Evolutionary conservation across 2,113 vertebrate species (phyloP).

Genomic region (Camarhynchus parvulus): DNA sequence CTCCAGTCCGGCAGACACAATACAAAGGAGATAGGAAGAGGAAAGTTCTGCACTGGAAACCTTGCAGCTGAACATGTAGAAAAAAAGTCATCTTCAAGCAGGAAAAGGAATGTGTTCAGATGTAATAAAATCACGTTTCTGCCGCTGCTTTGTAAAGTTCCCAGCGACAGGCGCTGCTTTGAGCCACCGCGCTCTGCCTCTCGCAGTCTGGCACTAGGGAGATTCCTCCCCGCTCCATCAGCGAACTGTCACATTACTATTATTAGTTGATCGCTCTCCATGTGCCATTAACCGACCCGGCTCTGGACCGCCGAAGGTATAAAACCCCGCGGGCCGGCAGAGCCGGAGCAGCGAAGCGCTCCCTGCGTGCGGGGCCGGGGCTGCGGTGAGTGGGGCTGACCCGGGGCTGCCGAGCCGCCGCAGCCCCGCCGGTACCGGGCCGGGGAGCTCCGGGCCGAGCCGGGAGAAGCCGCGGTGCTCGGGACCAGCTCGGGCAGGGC

Average conservation of each 20-base stretch:
- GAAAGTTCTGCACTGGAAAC: background rate
- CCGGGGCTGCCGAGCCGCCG: background rate
- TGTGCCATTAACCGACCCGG: background rate
- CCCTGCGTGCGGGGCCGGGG: background rate
- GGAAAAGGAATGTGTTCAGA: background rate
- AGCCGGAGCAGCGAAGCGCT: background rate
- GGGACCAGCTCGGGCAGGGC: background rate
- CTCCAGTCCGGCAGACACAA: background rate
- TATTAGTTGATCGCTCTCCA: slow-evolving; percentile 32
- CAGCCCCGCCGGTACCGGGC: background rate
- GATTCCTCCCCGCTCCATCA: background rate
- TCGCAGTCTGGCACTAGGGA: background rate
- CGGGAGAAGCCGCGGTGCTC: background rate
- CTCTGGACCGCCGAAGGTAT: background rate
- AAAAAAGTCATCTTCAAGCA: background rate
- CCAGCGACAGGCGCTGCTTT: background rate
- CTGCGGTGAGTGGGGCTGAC: background rate
- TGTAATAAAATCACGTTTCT: background rate
- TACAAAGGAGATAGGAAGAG: background rate
- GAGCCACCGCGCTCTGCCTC: background rate
- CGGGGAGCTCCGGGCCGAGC: background rate
- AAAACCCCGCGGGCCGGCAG: background rate
- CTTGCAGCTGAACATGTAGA: background rate
- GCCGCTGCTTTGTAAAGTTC: background rate
- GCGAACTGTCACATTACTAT: slow-evolving; percentile 41